These are phyloP conservation scores for Goniozus legneri DNA, from an alignment of 1,140 invertebrate species.

Conservation along the genomic window DNA sequence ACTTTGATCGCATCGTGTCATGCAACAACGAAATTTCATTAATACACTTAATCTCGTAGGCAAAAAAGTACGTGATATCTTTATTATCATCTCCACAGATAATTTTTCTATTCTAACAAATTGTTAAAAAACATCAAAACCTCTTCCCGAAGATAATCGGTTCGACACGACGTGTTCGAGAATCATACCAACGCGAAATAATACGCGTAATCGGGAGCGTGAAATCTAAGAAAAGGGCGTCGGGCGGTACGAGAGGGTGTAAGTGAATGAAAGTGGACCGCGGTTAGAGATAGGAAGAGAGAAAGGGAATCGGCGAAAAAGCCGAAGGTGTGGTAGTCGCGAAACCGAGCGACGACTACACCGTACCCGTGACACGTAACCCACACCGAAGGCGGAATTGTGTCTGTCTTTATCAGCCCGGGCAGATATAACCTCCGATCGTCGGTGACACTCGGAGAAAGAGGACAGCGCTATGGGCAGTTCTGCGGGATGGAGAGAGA, in stretches of 20 bases:
- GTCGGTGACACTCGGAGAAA: slow-evolving; percentile 3
- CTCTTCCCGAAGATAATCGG: no score
- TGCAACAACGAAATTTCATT: no score
- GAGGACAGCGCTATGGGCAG: not conserved
- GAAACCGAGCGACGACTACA: no score
- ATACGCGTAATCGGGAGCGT: not conserved
- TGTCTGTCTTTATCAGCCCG: slow-evolving; percentile 41
- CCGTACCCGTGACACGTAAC: not conserved
- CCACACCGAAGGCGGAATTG: slow-evolving; percentile 11
- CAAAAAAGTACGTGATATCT: no score
- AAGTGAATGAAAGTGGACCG: slow-evolving; percentile 19
- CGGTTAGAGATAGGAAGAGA: not conserved
- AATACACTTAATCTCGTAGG: no score
- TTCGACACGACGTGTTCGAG: no score
- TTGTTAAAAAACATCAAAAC: no score
- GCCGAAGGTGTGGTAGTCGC: not conserved
- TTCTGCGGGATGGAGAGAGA: not conserved
- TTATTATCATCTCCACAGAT: no score
- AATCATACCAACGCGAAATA: no score
- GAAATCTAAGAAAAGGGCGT: slow-evolving; percentile 31
- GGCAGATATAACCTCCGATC: slow-evolving; percentile 24
- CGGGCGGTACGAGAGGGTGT: slow-evolving; percentile 22
- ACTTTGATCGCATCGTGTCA: no score
- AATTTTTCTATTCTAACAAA: no score
- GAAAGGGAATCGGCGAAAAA: not conserved